Conservation (phyloP, 35 echinoderm and acorn worm species). For the Heliocidaris tuberculata region DNA sequence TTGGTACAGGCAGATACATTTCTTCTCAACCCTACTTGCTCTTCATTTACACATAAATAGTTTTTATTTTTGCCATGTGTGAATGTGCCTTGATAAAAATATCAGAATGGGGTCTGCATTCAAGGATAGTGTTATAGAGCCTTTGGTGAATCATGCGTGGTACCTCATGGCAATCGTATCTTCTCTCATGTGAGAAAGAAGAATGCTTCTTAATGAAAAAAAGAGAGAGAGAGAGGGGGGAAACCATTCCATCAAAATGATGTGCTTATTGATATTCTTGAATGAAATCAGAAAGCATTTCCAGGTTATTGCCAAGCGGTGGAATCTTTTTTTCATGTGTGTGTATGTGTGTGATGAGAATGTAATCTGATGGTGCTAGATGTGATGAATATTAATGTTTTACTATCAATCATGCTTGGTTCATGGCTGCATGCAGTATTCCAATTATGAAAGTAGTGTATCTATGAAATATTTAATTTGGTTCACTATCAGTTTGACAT, state of each 20-base stretch:
- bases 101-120: background rate
- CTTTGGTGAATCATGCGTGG: background rate
- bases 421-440: background rate
- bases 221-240: background rate
- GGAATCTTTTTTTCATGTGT: background rate
- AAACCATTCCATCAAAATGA: background rate
- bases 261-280: background rate
- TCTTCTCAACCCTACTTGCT: too few relatives aligned
- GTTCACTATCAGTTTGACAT: too few relatives aligned
- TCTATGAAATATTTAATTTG: background rate
- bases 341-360: background rate
- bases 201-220: background rate
- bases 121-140: background rate
- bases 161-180: background rate
- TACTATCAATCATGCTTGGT: background rate
- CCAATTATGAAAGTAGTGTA: background rate
- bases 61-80: too few relatives aligned
- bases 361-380: background rate
- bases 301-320: background rate
- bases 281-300: constrained; percentile 11
- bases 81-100: too few relatives aligned
- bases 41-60: too few relatives aligned
- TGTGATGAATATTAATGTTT: background rate
- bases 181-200: background rate
- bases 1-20: too few relatives aligned